These are phyloP conservation scores for Panopea generosa DNA, from an alignment of 2,888 invertebrate genomes.

Conservation along the genomic window DNA sequence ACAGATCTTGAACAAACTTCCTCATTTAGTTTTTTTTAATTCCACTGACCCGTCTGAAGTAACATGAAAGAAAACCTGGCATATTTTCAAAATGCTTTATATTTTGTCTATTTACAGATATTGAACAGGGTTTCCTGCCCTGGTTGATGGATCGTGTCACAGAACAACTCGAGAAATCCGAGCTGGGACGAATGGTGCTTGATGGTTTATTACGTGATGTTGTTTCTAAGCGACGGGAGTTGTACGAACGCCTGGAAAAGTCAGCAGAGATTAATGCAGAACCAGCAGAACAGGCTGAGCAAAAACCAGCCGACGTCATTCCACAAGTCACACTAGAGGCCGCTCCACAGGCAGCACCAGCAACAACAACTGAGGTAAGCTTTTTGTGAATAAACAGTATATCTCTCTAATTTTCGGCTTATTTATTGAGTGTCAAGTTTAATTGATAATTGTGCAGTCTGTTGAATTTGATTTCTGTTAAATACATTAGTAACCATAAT, in stretches of 20 bases:
- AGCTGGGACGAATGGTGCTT: constrained; percentile 92
- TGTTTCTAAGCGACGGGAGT: constrained; percentile 75
- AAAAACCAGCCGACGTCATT: constrained; percentile 15
- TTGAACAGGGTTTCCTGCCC: constrained; percentile 91
- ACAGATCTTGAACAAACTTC: too few species aligned
- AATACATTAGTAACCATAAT: too few species aligned
- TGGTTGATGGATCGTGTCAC: constrained; percentile 94
- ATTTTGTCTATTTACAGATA: too few species aligned
- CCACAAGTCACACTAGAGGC: constrained; percentile 56
- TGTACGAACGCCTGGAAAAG: constrained; percentile 75
- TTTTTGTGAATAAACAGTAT: too few species aligned
- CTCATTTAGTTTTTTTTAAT: too few species aligned
- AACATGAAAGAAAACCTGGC: too few species aligned
- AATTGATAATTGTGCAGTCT: too few species aligned
- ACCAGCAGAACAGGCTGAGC: constrained; percentile 29
- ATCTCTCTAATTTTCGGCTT: too few species aligned
- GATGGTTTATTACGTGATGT: constrained; percentile 88
- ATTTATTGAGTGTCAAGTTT: too few species aligned
- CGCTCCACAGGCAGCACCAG: constrained; percentile 68
- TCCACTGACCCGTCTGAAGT: too few species aligned
- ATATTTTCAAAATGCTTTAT: too few species aligned
- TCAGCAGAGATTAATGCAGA: constrained; percentile 18
- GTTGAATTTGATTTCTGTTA: too few species aligned
- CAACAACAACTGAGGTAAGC: constrained; percentile 73
- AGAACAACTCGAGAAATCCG: constrained; percentile 92